Base-by-base conservation (phyloP, 2,113 vertebrate genomes). In the Penelope pileata region DNA sequence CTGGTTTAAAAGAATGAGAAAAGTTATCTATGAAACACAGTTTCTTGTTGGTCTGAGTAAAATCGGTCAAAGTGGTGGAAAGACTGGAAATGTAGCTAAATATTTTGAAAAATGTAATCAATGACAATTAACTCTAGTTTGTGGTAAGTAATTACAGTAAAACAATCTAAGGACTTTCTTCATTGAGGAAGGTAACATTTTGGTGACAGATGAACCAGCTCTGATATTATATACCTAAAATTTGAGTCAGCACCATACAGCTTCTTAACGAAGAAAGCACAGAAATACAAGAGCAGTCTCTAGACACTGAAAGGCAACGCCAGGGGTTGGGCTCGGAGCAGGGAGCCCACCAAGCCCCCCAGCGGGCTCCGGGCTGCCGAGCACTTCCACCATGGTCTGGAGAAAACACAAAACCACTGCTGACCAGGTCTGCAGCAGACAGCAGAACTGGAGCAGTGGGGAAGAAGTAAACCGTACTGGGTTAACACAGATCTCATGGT, bases 61-160 rank as follows among this genome's bases (percentile, higher is more conserved):
- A 45, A 85, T 1, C 3, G 13, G 62, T 68, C 59, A 13, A 11
- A 26, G n/a, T 10, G 22, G 43, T 1, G 36, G 21, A 8, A 85
- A 67, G 36, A 36, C 38, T 72, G 26, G 86, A 88, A 86, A 16
- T 2, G 8, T 32, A 54, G 21, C 10, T 18, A 32, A 77, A 53
- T n/a, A n/a, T 24, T 15, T 13, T 8, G n/a, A 56, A 1, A 23
- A 32, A 86, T 15, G 42, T 36, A 59, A 1, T 2, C 2, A 10
- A 3, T 5, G 18, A 22, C 12, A 13, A 3, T 26, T 16, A 36
- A 40, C 2, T 5, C 0, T 15, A 22, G 27, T 21, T 36, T 12
- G 63, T 58, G 36, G 42, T 23, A 59, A 42, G 34, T 58, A 54
- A 62, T 6, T 2, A 2, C 0, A 16, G 36, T 13, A 83, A 54